Evolutionary conservation across 1,140 invertebrate species (phyloP), one percentile per base, ranked within the genome.

Genomic region (Ceratitis capitata): DNA sequence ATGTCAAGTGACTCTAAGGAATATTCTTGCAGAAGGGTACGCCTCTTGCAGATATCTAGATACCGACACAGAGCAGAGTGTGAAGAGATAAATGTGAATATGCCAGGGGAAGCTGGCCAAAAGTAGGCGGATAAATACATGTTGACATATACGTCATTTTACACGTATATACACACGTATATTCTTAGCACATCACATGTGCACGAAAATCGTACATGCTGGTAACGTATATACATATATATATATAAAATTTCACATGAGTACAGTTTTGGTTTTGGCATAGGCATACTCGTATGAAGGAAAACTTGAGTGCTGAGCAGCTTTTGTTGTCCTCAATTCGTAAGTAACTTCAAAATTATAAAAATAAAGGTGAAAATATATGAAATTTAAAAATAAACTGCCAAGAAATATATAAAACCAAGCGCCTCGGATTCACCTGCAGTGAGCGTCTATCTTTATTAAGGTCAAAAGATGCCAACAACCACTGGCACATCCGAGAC

Each of bases 1-100:
- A 78, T 78, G 39, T 78, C 39, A 78, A 78, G 69, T 78, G 69
- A 78, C 69, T 47, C 69, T 78, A 45, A 78, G 69, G 69, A 78
- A 47, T 45, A 45, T 78, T 56, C 2, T 35, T 45, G 39, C 45
- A 78, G n/a, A 23, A 9, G 69, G 19, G 6, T 9, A 56, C 9
- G 51, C 19, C 51, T 6, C n/a, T 56, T 56, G 51, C 51, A n/a
- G 51, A 56, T 56, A n/a, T 5, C 51, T 56, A 1, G 19, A 23
- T n/a, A 23, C 51, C 51, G 19, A 53, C 49, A 4, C 51, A 23
- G 9, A 56, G 29, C 29, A 64, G 14, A 6, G 47, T 7, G 51
- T 23, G 51, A 53, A 53, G 23, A 4, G 51, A 56, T 56, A 56
- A n/a, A n/a, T n/a, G n/a, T 64, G 58, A 26, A 64, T 26, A 23